A percentile compares a stretch with the other conserved stretches of the same genome.
These are phyloP conservation scores for Stegodyphus mimosarum DNA, from an alignment of 1,140 invertebrate genomes.

Conservation along the genomic window DNA sequence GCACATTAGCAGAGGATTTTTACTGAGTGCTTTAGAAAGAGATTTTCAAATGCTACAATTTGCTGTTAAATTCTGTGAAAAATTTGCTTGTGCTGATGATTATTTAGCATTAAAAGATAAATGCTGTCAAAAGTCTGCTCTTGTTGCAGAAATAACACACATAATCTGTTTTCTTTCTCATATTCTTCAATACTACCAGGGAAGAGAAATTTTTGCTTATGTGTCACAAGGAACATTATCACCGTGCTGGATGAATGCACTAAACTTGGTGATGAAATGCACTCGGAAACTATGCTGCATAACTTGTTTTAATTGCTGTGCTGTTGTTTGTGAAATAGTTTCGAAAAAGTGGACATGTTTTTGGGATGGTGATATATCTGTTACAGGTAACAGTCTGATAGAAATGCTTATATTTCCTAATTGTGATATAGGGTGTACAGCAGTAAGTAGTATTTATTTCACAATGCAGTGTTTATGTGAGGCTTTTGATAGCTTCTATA, in stretches of 20 bases:
- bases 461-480: conserved; percentile 19
- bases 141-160: conserved; percentile 37
- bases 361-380: background rate
- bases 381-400: background rate
- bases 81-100: conserved; percentile 1
- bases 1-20: conserved; percentile 32
- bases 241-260: conserved; percentile 6
- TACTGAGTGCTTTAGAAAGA: conserved; percentile 14
- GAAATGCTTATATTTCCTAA: background rate
- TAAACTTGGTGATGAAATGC: conserved; percentile 25
- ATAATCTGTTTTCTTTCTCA: conserved; percentile 45
- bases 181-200: conserved; percentile 37
- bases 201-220: conserved; percentile 10
- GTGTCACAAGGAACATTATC: background rate
- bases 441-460: conserved; percentile 12
- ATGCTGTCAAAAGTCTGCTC: conserved; percentile 24
- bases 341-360: conserved; percentile 34
- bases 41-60: conserved; percentile 7
- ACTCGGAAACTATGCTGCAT: conserved; percentile 9
- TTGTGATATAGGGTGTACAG: background rate
- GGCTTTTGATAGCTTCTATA: background rate
- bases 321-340: conserved; percentile 1
- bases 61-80: conserved; percentile 26
- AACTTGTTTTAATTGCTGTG: conserved; percentile 38
- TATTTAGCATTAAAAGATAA: background rate